Conservation (phyloP, 2,113 vertebrate species). For the Promerops cafer region DNA sequence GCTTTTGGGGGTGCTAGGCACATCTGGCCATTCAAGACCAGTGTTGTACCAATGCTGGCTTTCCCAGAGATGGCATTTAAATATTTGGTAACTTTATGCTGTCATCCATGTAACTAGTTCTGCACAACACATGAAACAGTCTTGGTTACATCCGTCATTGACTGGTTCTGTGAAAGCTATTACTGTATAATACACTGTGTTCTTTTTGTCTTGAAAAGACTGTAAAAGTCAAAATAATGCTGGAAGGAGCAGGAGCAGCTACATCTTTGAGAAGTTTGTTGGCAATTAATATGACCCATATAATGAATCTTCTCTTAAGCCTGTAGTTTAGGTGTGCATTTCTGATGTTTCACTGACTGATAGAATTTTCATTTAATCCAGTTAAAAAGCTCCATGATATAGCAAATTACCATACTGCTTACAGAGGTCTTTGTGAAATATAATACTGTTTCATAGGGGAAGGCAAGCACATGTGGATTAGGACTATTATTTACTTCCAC, state of each 20-base stretch:
- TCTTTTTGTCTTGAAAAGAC: background rate
- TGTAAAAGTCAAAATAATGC: background rate
- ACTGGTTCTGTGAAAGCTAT: background rate
- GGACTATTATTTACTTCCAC: background rate
- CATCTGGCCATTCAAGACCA: background rate
- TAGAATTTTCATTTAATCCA: background rate
- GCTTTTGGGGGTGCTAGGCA: background rate
- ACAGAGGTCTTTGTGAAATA: constrained; percentile 2
- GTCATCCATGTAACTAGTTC: background rate
- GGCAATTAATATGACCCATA: background rate
- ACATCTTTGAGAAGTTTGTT: background rate
- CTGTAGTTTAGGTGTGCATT: background rate
- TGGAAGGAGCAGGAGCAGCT: background rate
- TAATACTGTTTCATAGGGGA: background rate
- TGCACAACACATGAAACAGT: background rate
- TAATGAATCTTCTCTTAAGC: background rate
- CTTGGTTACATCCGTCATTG: background rate
- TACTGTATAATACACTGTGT: background rate
- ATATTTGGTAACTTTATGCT: background rate
- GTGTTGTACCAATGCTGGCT: background rate
- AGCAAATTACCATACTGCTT: constrained; percentile 6
- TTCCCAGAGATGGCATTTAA: background rate
- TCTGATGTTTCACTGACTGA: background rate
- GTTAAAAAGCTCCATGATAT: background rate
- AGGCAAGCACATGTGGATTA: constrained; percentile 25